Evolutionary conservation across 2,888 invertebrate genomes (phyloP), one percentile per base, ranked within the genome.

Genomic region (Uropetala carovei): DNA sequence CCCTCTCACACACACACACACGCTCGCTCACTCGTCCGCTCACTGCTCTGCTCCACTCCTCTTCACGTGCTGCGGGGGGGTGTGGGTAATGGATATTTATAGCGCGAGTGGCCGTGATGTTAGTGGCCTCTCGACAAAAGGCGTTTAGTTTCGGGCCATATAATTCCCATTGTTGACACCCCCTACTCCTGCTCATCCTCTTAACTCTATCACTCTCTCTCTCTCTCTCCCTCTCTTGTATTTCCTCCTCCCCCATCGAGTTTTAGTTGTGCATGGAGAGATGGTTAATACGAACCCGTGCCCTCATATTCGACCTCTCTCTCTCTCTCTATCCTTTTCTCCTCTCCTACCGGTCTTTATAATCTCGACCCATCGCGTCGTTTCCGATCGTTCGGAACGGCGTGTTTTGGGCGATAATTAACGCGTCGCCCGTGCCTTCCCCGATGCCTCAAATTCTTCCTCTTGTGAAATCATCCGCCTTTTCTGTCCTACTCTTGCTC

Each of bases 71-170:
- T 83, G 83, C 57, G 56, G 56, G 83, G 83, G 83, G 43, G 83
- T 83, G 83, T 83, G 57, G 43, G 83, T 83, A 83, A 83, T 83
- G 83, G 83, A 83, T 83, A 83, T 83, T 83, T 83, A 83, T 83
- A 83, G 83, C 83, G 83, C 57, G 83, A 56, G 83, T 83, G 83
- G 43, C 83, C 83, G 83, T 83, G 83, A 83, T 83, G 57, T 57
- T n/a, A 56, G 83, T 57, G 83, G 83, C 83, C 83, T 83, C 83
- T 83, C 83, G 83, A 43, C 83, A 56, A 83, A 83, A 83, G 83
- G 83, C 83, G 57, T 83, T 83, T 83, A 83, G 83, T 83, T 83
- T 83, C 83, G 83, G 83, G 83, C 83, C 83, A 83, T 83, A 83
- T 83, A 83, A 83, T 83, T 83, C 83, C 83, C 83, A 83, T 83